Evolutionary conservation across 1,140 invertebrate genomes (phyloP).

Genomic region (Scylla paramamosain): DNA sequence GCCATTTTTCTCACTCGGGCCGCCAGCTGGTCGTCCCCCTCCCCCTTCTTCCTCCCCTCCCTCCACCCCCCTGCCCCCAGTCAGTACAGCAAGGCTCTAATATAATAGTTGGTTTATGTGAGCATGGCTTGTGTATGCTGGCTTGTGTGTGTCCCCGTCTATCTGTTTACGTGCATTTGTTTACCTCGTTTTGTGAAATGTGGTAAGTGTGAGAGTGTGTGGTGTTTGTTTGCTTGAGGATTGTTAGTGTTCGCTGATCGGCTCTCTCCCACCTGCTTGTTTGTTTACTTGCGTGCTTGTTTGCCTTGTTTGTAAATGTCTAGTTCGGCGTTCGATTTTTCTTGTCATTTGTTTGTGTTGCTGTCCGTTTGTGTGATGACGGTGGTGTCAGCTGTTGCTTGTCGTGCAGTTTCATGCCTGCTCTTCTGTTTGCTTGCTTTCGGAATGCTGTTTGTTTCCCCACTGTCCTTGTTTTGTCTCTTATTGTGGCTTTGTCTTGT

Average conservation of each 20-base stretch:
- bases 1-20: slow-evolving; percentile 54
- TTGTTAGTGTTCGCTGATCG: no score
- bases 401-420: neutral
- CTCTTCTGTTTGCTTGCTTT: neutral
- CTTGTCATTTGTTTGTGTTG: neutral
- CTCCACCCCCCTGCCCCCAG: neutral
- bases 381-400: no score
- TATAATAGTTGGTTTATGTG: slow-evolving; percentile 32
- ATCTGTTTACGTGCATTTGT: neutral
- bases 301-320: neutral
- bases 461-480: neutral
- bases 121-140: neutral
- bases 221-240: no score
- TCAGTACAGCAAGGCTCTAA: neutral
- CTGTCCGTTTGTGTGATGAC: neutral
- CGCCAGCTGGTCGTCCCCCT: neutral
- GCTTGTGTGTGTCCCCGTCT: neutral
- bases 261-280: no score
- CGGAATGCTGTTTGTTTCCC: neutral
- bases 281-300: neutral
- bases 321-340: neutral
- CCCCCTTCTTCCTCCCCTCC: neutral
- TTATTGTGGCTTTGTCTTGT: no score
- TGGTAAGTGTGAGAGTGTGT: no score
- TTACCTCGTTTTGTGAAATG: neutral